Percentiles rank a stretch among this genome's conserved stretches.
Conservation (phyloP, 2,888 invertebrate genomes). For the Nasonovia ribisnigri region DNA sequence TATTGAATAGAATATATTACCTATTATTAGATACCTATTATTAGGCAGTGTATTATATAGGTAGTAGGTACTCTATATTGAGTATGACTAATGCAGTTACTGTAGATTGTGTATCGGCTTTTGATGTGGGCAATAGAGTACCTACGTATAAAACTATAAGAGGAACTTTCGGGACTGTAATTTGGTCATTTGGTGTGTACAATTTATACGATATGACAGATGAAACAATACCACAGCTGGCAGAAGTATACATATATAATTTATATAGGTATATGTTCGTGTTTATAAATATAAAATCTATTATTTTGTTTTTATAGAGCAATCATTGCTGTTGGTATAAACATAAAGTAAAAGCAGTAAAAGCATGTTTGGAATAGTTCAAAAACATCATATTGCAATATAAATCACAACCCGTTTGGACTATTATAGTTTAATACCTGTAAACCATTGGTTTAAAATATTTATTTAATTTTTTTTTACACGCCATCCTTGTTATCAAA, state of each 20-base stretch:
- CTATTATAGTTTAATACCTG: too few species aligned
- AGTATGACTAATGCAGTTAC: not conserved
- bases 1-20: not conserved
- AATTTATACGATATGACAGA: not conserved
- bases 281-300: not conserved
- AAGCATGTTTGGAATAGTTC: not conserved
- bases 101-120: not conserved
- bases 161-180: not conserved
- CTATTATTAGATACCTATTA: not conserved
- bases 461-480: not conserved
- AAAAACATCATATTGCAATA: not conserved
- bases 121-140: not conserved
- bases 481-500: not conserved
- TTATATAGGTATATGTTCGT: not conserved
- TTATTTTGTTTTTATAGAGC: not conserved
- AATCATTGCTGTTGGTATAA: too few species aligned
- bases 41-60: not conserved
- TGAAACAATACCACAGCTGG: not conserved
- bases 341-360: not conserved
- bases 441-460: too few species aligned
- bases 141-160: not conserved
- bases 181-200: not conserved
- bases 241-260: not conserved
- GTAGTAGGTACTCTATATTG: not conserved
- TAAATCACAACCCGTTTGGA: not conserved